Conservation (phyloP, 2,888 invertebrate species). For the Sarcophaga subvicina region DNA sequence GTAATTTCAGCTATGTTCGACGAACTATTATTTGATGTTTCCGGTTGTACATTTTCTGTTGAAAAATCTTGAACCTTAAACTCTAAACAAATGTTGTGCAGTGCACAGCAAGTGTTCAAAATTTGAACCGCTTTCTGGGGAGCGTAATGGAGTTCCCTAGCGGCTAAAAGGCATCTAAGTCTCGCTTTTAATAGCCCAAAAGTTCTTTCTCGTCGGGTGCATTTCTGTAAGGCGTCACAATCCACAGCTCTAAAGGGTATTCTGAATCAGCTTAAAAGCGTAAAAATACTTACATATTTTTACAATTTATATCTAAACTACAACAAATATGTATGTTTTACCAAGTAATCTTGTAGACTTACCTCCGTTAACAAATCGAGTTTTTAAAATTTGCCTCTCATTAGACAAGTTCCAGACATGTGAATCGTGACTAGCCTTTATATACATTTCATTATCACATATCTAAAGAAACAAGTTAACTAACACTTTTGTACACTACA, state of each 20-base stretch:
- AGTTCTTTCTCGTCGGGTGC: not conserved
- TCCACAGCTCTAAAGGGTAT: not conserved
- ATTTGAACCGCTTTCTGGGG: too few relatives aligned
- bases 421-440: not conserved
- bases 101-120: too few relatives aligned
- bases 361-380: not conserved
- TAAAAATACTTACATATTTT: not conserved
- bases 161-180: too few relatives aligned
- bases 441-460: not conserved
- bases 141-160: too few relatives aligned
- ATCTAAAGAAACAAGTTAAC: too few relatives aligned
- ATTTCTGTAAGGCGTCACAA: not conserved
- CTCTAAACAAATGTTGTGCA: too few relatives aligned
- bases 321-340: not conserved
- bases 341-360: not conserved
- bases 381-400: not conserved
- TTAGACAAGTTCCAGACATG: not conserved
- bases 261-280: not conserved
- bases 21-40: too few relatives aligned
- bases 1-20: too few relatives aligned
- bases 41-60: too few relatives aligned
- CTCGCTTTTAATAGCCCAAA: too few relatives aligned
- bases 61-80: too few relatives aligned
- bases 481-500: too few relatives aligned
- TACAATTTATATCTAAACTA: not conserved